These are phyloP conservation scores for Mythimna vitellina DNA, from an alignment of 2,888 invertebrate genomes.

Conservation along the genomic window DNA sequence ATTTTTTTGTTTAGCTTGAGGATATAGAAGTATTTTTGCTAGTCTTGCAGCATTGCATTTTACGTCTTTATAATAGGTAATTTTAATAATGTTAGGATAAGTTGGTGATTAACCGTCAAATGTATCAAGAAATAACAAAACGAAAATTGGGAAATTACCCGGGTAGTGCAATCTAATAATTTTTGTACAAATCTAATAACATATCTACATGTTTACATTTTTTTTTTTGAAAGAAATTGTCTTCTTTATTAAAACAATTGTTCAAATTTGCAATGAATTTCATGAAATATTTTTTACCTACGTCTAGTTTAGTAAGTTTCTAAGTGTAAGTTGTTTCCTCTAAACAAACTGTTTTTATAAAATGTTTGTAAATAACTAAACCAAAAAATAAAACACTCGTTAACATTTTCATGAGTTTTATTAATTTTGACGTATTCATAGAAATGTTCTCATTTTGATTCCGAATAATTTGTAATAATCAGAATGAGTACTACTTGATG, in stretches of 20 bases:
- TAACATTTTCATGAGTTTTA: slow-evolving; percentile 61
- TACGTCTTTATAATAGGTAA: slow-evolving; percentile 13
- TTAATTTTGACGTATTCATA: slow-evolving; percentile 46
- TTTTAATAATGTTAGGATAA: background rate
- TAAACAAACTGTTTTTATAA: slow-evolving; percentile 33
- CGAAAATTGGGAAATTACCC: background rate
- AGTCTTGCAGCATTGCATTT: slow-evolving; percentile 59
- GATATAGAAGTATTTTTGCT: slow-evolving; percentile 40
- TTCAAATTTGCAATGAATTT: slow-evolving; percentile 27
- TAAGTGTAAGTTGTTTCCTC: slow-evolving; percentile 46
- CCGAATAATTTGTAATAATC: slow-evolving; percentile 21
- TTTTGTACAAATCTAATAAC: too few relatives aligned
- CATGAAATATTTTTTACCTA: background rate
- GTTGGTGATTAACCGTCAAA: background rate
- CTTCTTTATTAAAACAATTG: background rate
- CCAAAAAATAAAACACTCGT: slow-evolving; percentile 66
- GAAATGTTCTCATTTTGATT: slow-evolving; percentile 34
- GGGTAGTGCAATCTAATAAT: background rate
- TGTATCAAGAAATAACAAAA: background rate
- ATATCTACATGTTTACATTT: too few relatives aligned
- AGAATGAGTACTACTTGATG: slow-evolving; percentile 35
- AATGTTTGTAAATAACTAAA: slow-evolving; percentile 59
- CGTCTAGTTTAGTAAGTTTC: slow-evolving; percentile 15
- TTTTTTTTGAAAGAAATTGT: background rate
- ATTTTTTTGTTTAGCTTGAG: slow-evolving; percentile 16